Conservation (phyloP, 2,797 vertebrate genomes). For the Trichosurus vulpecula region DNA sequence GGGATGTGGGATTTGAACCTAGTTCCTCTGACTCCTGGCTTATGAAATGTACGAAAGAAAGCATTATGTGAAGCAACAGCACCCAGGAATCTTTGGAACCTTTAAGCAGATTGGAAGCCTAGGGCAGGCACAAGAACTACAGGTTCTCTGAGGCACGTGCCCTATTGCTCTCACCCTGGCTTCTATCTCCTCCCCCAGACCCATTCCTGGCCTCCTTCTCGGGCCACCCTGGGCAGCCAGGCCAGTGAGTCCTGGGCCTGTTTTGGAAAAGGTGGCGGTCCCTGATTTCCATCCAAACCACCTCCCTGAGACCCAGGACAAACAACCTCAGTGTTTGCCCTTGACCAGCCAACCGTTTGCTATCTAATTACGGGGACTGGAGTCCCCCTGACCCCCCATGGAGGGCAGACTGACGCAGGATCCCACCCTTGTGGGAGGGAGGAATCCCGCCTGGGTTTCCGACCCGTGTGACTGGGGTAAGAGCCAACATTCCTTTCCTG, state of each 20-base stretch:
- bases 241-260: slow-evolving; percentile 42
- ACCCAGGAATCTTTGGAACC: neutral
- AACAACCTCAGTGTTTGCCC: slow-evolving; percentile 64
- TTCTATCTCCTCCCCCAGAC: neutral
- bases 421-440: neutral
- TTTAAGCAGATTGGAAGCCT: too few relatives aligned
- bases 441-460: neutral
- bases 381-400: neutral
- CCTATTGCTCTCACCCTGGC: neutral
- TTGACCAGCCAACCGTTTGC: slow-evolving; percentile 55
- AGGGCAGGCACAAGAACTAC: neutral
- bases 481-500: neutral
- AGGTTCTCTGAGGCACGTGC: neutral
- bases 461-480: neutral
- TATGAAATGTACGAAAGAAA: neutral
- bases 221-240: slow-evolving; percentile 19
- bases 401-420: neutral
- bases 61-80: neutral
- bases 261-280: slow-evolving; percentile 74
- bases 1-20: neutral
- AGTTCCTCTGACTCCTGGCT: neutral
- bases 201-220: neutral
- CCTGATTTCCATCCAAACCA: slow-evolving; percentile 64
- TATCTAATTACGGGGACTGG: neutral
- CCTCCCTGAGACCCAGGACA: slow-evolving; percentile 63